Conservation (phyloP, 2,888 invertebrate species). For the Hypena proboscidalis region DNA sequence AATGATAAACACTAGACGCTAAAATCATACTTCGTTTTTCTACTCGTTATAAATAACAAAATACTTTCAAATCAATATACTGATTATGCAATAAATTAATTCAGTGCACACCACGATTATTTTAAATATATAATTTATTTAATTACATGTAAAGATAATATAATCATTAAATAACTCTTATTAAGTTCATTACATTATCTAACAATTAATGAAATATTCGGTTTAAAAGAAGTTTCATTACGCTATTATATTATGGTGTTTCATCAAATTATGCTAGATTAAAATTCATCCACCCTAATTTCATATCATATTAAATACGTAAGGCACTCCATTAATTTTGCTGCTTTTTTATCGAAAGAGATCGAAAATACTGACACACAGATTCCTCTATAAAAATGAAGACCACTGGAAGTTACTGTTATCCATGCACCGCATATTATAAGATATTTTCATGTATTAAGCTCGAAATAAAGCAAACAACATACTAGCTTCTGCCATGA, state of each 20-base stretch:
- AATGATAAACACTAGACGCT: slow-evolving; percentile 29
- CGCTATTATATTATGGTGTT: slow-evolving; percentile 82
- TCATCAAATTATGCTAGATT: slow-evolving; percentile 84
- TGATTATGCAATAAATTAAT: slow-evolving; percentile 41
- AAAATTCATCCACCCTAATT: slow-evolving; percentile 83
- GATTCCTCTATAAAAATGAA: slow-evolving; percentile 70
- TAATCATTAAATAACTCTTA: slow-evolving; percentile 65
- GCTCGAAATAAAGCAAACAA: slow-evolving; percentile 50
- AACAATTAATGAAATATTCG: slow-evolving; percentile 70
- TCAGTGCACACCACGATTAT: slow-evolving; percentile 62
- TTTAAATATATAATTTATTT: slow-evolving; percentile 46
- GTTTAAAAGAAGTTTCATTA: slow-evolving; percentile 74
- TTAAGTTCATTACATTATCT: slow-evolving; percentile 72
- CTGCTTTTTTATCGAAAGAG: slow-evolving; percentile 79
- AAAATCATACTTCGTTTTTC: slow-evolving; percentile 38
- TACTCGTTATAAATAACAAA: slow-evolving; percentile 43
- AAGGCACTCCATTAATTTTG: slow-evolving; percentile 85
- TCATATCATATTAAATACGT: slow-evolving; percentile 84
- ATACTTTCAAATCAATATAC: slow-evolving; percentile 44
- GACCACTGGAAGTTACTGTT: slow-evolving; percentile 77
- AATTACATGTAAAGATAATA: slow-evolving; percentile 49
- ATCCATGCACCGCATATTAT: slow-evolving; percentile 60
- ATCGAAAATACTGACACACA: slow-evolving; percentile 69
- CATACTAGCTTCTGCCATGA: slow-evolving; percentile 18
- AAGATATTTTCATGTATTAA: slow-evolving; percentile 51